Base-by-base conservation (phyloP, 2,113 vertebrate genomes). In the Gobius niger region DNA sequence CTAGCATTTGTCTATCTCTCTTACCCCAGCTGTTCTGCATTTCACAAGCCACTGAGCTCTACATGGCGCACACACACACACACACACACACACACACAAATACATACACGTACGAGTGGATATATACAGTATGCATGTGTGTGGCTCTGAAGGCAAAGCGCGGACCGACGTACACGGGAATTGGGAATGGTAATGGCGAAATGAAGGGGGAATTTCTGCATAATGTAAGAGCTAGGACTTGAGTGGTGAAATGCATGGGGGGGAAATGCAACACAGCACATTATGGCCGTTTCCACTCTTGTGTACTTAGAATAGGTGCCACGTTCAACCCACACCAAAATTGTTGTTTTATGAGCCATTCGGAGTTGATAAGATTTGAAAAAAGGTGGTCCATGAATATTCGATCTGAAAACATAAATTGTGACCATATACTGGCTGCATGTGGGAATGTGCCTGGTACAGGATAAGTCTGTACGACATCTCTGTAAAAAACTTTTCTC, bases 11-110 rank as follows among this genome's bases (percentile, higher is more conserved):
- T 82, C 78, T 79, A 73, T 86, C 77, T 75, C 75, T 87, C 82
- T 81, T 70, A 71, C 46, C 49, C 62, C 80, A 73, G 80, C 78
- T 85, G 83, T 72, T 87, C 59, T 81, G 77, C 68, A 84, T 83
- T 88, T 86, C 68, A 82, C 78, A 77, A 69, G 69, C 24, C 75
- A 82, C 52, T 64, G 81, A 68, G 57, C 69, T 57, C 1, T 12
- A 2, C 18, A 40, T 1, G 12, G 16, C 46, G 40, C 52, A 40
- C 15, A 14, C 19, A 10, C 18, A 56, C 52, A 51, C 1, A 3
- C n/a, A 40, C 40, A 24, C 52, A 44, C 14, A 18, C 15, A 9
- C 9, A 19, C 52, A 19, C 52, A n/a, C n/a, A n/a, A n/a, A n/a
- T n/a, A n/a, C n/a, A n/a, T n/a, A n/a, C n/a, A 40, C 40, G 16